Base-by-base conservation (phyloP, 30 jellyfish, hydroid and myxozoan species). In the Morbakka virulenta region DNA sequence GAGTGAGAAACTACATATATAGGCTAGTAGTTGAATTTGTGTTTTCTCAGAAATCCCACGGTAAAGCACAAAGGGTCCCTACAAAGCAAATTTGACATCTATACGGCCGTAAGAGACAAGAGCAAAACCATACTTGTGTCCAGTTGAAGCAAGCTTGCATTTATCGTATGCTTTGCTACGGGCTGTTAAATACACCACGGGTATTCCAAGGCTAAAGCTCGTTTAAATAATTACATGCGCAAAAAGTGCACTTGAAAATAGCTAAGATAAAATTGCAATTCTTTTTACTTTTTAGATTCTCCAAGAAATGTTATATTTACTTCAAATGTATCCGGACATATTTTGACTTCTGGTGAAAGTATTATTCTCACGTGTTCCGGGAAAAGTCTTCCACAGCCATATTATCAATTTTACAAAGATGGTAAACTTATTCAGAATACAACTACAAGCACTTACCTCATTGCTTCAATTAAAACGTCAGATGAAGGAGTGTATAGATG, bases 401-500 rank as follows among this genome's bases (percentile, higher is more conserved):
- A 50, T 21, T 85, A 85, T 32, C 79, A 75, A 35, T 26, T 85
- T 0, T 85, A 75, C 68, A 85, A 85, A 53, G 86, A 75, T 14
- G 79, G 79, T 2, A 28, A 28, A 0, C 32, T 85, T 53, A 34
- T 74, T 1, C 28, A 77, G 26, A 85, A 85, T 32, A 26, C 81
- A 12, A 75, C 89, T 0, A n/a, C 47, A 32, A 87, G 89, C 17
- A 52, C 35, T 17, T 85, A 28, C 76, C 26, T 1, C 1, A 69
- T 85, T 74, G 28, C 25, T 21, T 51, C 84, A 4, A 50, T 72
- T 11, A 24, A 57, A n/a, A 17, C 69, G 51, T 6, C 72, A 13
- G 89, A 85, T 34, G 69, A 47, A 21, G 95, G 88, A 13, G 24
- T n/a, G 31, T 85, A 85, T 35, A 21, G 77, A 32, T 85, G 95